A percentile compares a stretch with the other conserved stretches of the same genome.
phyloP scores from a whole-genome alignment of 2,888 invertebrate species.

The Morpho helenor region DNA sequence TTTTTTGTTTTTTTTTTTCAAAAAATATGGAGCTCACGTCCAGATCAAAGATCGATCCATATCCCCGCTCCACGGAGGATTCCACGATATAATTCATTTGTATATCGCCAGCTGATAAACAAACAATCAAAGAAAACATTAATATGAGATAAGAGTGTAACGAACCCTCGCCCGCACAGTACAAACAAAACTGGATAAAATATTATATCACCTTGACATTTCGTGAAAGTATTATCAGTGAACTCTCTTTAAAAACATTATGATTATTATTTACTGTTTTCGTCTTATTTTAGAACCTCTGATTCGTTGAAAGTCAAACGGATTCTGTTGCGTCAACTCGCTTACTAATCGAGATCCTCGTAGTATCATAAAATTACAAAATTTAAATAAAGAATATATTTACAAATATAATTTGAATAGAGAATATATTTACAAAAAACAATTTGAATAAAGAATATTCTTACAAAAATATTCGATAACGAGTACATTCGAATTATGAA shows the following conservation, averaged over 20 bases:
- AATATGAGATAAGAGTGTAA: conserved; percentile 62
- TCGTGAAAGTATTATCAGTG: conserved; percentile 11
- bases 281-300: background rate
- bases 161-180: conserved; percentile 54
- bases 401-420: too few relatives aligned
- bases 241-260: conserved; percentile 6
- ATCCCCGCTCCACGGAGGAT: conserved; percentile 10
- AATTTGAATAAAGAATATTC: too few relatives aligned
- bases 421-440: too few relatives aligned
- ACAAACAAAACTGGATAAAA: conserved; percentile 7
- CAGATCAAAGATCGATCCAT: conserved; percentile 12
- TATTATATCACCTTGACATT: conserved; percentile 9
- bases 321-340: background rate
- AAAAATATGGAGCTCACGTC: background rate
- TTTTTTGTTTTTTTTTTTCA: background rate
- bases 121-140: conserved; percentile 74
- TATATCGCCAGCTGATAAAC: conserved; percentile 45
- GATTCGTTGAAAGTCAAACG: background rate
- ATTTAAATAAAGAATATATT: too few relatives aligned
- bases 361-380: too few relatives aligned
- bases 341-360: background rate
- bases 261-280: conserved; percentile 1
- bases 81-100: conserved; percentile 16
- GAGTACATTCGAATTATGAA: background rate
- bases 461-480: too few relatives aligned